Conservation (phyloP, 2,888 invertebrate genomes). For the Athrips mouffetella region DNA sequence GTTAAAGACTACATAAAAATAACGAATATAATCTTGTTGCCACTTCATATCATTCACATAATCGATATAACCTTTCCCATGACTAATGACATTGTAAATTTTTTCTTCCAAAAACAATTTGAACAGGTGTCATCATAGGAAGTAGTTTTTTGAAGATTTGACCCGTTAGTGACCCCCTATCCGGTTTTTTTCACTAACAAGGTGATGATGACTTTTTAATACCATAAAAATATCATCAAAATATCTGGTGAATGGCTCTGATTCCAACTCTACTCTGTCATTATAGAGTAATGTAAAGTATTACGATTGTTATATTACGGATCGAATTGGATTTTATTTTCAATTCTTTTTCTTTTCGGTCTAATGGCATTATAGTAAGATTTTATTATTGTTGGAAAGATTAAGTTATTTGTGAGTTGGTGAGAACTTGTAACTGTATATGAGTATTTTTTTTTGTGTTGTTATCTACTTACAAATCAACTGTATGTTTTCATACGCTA, state of each 20-base stretch:
- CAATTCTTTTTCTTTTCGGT: constrained; percentile 19
- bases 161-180: constrained; percentile 39
- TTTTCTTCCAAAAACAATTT: constrained; percentile 10
- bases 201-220: constrained; percentile 43
- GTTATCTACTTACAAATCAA: no score
- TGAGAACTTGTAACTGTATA: neutral
- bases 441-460: no score
- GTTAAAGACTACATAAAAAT: no score
- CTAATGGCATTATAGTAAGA: constrained; percentile 14
- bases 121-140: constrained; percentile 35
- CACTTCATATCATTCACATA: neutral
- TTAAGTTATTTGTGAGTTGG: neutral
- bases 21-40: neutral
- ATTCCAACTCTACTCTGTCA: constrained; percentile 25
- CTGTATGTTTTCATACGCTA: no score
- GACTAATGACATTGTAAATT: constrained; percentile 13
- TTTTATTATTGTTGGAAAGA: constrained; percentile 6
- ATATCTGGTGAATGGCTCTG: constrained; percentile 22
- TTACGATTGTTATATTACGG: constrained; percentile 28
- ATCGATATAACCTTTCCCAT: constrained; percentile 16
- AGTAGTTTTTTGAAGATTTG: constrained; percentile 30
- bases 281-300: constrained; percentile 21
- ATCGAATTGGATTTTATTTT: constrained; percentile 31
- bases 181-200: constrained; percentile 30
- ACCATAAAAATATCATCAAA: constrained; percentile 13